Base-by-base conservation (phyloP, 2,113 vertebrate genomes). In the Girardinichthys multiradiatus region DNA sequence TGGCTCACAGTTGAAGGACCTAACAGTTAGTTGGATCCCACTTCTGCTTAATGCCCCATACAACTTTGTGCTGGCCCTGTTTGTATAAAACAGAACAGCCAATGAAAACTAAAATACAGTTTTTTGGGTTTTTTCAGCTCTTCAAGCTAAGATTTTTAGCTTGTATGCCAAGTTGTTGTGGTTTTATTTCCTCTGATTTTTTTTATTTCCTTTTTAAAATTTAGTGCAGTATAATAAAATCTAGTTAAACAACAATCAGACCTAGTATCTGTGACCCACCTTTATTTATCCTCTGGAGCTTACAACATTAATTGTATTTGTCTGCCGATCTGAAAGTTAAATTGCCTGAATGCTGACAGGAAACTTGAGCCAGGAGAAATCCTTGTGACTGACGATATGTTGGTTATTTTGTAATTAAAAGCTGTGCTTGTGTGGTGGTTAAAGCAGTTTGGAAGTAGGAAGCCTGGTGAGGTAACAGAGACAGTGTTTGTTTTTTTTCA, bases 371-470 rank as follows among this genome's bases (percentile, higher is more conserved):
- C 67, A 35, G 51, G 54, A 62, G 82, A 17, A 72, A 48, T 78
- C 59, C 85, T 79, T 90, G 87, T 92, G 87, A 89, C 84, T 27
- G 37, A 35, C 86, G 69, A 73, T 77, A 82, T 70, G 80, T 72
- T 65, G 73, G 67, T 79, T 86, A 91, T 88, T 86, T 77, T 76
- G 29, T 79, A 79, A 83, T 85, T 86, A 77, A 85, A 79, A 80
- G 68, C 71, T 57, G 31, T 70, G 72, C 73, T 64, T 72, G 73
- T 66, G 28, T 67, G 57, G 39, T 14, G 1, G 54, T 70, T 27
- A 66, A 30, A 58, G 26, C 59, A 72, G 59, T 67, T 35, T 21
- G 28, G 8, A 70, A 31, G 26, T 64, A 79, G 76, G 2, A 12
- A 66, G 61, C 76, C 9, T 4, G 59, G 29, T 70, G 15, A 27